Conservation (phyloP, 2,113 vertebrate species). For the Helogale parvula region DNA sequence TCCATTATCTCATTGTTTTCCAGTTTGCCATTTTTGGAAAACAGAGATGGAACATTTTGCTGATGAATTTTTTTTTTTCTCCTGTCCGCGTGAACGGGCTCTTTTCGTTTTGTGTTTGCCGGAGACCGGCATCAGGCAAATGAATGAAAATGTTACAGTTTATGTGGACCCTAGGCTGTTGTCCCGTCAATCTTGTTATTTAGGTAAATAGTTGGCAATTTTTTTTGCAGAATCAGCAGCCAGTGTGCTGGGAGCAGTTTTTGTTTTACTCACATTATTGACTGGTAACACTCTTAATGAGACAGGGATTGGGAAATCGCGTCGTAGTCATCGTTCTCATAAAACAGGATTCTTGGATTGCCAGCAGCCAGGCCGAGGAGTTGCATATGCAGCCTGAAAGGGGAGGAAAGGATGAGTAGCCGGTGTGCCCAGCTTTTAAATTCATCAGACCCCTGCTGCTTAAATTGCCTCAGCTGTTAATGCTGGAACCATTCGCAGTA, state of each 20-base stretch:
- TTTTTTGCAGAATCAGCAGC: constrained; percentile 92
- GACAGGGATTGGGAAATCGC: constrained; percentile 93
- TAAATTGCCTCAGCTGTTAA: constrained; percentile 96
- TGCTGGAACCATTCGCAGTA: constrained; percentile 96
- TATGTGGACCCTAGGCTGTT: constrained; percentile 87
- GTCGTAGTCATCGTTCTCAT: constrained; percentile 88
- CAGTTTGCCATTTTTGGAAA: constrained; percentile 51
- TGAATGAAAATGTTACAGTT: constrained; percentile 87
- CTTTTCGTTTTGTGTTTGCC: constrained; percentile 34
- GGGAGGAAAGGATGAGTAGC: constrained; percentile 82
- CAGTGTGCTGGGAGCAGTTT: constrained; percentile 85
- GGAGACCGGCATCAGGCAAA: constrained; percentile 81
- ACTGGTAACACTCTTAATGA: constrained; percentile 91
- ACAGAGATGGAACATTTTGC: constrained; percentile 46
- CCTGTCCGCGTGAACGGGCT: neutral
- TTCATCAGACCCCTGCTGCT: constrained; percentile 92
- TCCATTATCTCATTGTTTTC: constrained; percentile 46
- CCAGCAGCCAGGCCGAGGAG: constrained; percentile 83
- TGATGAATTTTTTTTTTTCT: constrained; percentile 17
- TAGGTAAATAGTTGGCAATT: constrained; percentile 87
- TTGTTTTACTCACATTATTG: constrained; percentile 87
- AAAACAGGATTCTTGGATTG: constrained; percentile 87
- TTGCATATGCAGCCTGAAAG: constrained; percentile 86
- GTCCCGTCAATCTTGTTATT: constrained; percentile 90
- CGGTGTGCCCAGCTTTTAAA: constrained; percentile 87